Percentiles rank a stretch among this genome's conserved stretches.
Conservation (phyloP, 1,140 invertebrate species). For the Zophobas atratus region DNA sequence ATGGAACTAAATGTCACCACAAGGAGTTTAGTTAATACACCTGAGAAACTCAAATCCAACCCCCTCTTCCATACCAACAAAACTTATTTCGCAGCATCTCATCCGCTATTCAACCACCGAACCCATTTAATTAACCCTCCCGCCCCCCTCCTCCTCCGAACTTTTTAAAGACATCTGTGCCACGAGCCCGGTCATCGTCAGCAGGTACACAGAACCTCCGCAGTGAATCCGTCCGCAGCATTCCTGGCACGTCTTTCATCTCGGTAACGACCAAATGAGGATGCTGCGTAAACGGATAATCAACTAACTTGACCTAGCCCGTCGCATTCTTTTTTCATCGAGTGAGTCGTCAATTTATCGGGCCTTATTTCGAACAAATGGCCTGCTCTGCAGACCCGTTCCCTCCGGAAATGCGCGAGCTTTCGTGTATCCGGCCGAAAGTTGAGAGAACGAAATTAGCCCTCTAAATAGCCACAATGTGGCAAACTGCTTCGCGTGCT, state of each 20-base stretch:
- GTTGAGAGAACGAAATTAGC: neutral
- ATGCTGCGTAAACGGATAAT: slow-evolving; percentile 42
- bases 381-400: neutral
- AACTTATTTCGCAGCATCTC: too few relatives aligned
- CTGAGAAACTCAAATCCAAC: too few relatives aligned
- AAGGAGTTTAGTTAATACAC: too few relatives aligned
- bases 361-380: slow-evolving; percentile 11
- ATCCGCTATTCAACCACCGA: too few relatives aligned
- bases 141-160: too few relatives aligned
- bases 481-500: neutral
- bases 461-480: neutral
- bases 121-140: too few relatives aligned
- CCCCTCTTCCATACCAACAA: too few relatives aligned
- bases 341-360: slow-evolving; percentile 26
- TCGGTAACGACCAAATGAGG: slow-evolving; percentile 32
- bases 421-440: neutral
- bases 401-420: neutral
- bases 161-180: too few relatives aligned
- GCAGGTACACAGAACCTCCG: slow-evolving; percentile 14
- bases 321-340: slow-evolving; percentile 15
- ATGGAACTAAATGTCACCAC: too few relatives aligned
- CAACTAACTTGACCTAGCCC: slow-evolving; percentile 34
- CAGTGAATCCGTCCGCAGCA: slow-evolving; percentile 16
- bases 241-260: slow-evolving; percentile 41
- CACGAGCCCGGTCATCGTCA: slow-evolving; percentile 2